A percentile compares a stretch with the other conserved stretches of the same genome.
Conservation (phyloP, 2,888 invertebrate species). For the Mesorhabditis belari region DNA sequence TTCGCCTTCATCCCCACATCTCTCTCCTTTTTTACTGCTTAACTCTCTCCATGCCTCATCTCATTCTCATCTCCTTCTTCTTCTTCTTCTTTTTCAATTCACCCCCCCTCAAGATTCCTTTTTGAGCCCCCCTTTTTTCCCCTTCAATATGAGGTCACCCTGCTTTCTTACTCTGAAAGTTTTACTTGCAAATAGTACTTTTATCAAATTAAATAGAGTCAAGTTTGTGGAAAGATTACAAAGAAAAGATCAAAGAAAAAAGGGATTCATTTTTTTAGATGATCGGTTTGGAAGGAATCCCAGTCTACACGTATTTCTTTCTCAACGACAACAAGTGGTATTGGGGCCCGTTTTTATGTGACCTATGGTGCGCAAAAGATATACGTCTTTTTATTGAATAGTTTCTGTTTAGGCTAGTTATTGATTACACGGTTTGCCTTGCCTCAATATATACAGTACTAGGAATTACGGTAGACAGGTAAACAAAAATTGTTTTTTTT, state of each 20-base stretch:
- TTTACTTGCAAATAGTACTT: background rate
- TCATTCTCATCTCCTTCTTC: constrained; percentile 5
- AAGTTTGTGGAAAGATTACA: background rate
- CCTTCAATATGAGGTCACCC: background rate
- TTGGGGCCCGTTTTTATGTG: constrained; percentile 86
- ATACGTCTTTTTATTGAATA: background rate
- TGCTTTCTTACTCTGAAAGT: background rate
- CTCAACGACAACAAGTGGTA: constrained; percentile 84
- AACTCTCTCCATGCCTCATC: too few relatives aligned
- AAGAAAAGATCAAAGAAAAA: background rate
- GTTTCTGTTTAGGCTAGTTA: constrained; percentile 63
- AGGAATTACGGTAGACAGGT: constrained; percentile 89
- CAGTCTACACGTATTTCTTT: constrained; percentile 95
- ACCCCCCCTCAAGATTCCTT: constrained; percentile 14
- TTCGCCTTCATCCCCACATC: too few relatives aligned
- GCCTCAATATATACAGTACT: constrained; percentile 98
- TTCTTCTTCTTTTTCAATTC: constrained; percentile 5
- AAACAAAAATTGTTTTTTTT: background rate
- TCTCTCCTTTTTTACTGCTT: too few relatives aligned
- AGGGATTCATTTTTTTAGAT: constrained; percentile 56
- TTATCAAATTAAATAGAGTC: background rate
- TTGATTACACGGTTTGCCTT: constrained; percentile 93
- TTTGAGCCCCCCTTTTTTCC: constrained; percentile 18
- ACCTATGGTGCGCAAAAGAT: constrained; percentile 71
- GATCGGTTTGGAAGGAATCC: constrained; percentile 95